These are phyloP conservation scores for Lucilia sericata DNA, from an alignment of 1,140 invertebrate genomes.

Conservation along the genomic window DNA sequence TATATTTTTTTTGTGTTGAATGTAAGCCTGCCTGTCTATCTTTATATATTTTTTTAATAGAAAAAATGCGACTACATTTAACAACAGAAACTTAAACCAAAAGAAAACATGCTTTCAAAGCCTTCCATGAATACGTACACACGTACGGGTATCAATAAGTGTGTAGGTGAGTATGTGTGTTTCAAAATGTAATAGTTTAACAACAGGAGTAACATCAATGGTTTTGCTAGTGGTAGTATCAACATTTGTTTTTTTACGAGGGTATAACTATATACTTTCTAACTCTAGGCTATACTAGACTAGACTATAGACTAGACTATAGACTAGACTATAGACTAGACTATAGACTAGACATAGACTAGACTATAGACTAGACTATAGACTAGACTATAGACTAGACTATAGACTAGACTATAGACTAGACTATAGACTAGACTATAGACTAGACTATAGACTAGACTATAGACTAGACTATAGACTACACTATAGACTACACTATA, in stretches of 20 bases:
- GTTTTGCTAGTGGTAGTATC: background rate
- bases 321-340: too few relatives aligned
- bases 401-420: too few relatives aligned
- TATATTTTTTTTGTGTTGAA: background rate
- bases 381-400: too few relatives aligned
- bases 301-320: too few relatives aligned
- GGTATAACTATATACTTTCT: too few relatives aligned
- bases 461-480: too few relatives aligned
- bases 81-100: constrained; percentile 2
- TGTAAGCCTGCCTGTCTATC: constrained; percentile 9
- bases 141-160: background rate
- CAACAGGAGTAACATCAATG: constrained; percentile 25
- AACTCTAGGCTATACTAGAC: too few relatives aligned
- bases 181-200: background rate
- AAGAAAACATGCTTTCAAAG: background rate
- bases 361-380: too few relatives aligned
- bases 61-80: background rate
- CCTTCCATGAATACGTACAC: background rate
- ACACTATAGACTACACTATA: too few relatives aligned
- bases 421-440: too few relatives aligned
- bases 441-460: too few relatives aligned
- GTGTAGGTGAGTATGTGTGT: background rate
- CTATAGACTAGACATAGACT: too few relatives aligned
- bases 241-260: background rate
- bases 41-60: background rate